Base-by-base conservation (phyloP, 2,113 vertebrate species). In the Serilophus lunatus region DNA sequence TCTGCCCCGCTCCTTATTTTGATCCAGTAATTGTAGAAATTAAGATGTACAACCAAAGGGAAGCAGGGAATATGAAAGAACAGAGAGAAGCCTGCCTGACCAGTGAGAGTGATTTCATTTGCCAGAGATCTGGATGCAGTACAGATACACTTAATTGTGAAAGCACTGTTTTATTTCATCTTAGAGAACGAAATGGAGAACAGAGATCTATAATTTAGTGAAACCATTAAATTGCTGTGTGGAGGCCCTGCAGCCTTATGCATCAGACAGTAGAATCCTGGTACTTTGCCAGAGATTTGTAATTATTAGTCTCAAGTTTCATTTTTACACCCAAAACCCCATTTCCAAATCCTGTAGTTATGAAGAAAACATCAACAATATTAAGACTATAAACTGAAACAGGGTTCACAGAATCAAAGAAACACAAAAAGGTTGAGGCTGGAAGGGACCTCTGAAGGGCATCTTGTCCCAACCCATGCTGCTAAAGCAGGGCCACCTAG, bases 61-160 rank as follows among this genome's bases (percentile, higher is more conserved):
- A 91, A 42, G 68, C 10, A 44, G 68, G 50, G 59, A 82, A 47
- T 63, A 56, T 50, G 38, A 60, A 80, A 17, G 36, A 86, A 61
- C 64, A 86, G 71, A 77, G 44, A 84, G n/a, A 72, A 86, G 18
- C 78, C 74, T 87, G 51, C 54, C 75, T 68, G 85, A 68, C 20
- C 29, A 50, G 31, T 0, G 0, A 82, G 51, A 77, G 71, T 47
- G 47, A 61, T 93, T 88, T 85, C 35, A 74, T 93, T 86, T 95
- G 60, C 68, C 29, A 51, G 71, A 88, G 51, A 86, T 79, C 65
- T 91, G 69, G 61, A 72, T 84, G 40, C 53, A 70, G 49, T 50
- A 42, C 66, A 80, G 82, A 91, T 72, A 82, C 35, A 47, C 26
- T 80, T 96, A 88, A 92, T 88, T 84, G 56, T 75, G 65, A 93